These are phyloP conservation scores for Ophion ventricosus DNA, from an alignment of 2,888 invertebrate genomes.

Conservation along the genomic window DNA sequence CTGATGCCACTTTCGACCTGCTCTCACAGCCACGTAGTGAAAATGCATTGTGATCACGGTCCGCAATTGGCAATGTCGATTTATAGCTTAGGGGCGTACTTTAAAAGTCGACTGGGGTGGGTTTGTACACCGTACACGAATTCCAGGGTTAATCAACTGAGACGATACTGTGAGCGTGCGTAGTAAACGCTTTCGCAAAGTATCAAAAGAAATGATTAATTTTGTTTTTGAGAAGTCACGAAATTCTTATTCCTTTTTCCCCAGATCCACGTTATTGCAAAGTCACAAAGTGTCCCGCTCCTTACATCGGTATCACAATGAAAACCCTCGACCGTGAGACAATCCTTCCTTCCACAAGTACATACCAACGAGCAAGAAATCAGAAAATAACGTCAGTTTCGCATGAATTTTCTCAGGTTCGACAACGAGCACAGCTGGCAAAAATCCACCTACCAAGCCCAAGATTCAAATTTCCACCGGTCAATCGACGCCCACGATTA, in stretches of 20 bases:
- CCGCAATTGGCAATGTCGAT: no score
- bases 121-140: no score
- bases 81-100: no score
- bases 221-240: not conserved
- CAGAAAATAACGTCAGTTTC: not conserved
- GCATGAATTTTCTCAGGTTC: constrained; percentile 49
- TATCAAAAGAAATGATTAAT: no score
- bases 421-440: constrained; percentile 67
- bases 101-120: no score
- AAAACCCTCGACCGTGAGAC: constrained; percentile 32
- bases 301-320: constrained; percentile 54
- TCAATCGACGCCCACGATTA: constrained; percentile 75
- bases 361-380: not conserved
- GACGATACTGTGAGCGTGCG: no score
- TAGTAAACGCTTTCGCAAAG: no score
- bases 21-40: no score
- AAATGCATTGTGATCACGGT: no score
- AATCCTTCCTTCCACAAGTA: not conserved
- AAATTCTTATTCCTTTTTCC: not conserved
- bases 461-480: constrained; percentile 79
- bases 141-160: no score
- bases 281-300: constrained; percentile 49
- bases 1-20: no score
- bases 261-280: constrained; percentile 57
- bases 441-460: constrained; percentile 77